These are phyloP conservation scores for Tyria jacobaeae DNA, from an alignment of 2,888 invertebrate species.

Conservation along the genomic window DNA sequence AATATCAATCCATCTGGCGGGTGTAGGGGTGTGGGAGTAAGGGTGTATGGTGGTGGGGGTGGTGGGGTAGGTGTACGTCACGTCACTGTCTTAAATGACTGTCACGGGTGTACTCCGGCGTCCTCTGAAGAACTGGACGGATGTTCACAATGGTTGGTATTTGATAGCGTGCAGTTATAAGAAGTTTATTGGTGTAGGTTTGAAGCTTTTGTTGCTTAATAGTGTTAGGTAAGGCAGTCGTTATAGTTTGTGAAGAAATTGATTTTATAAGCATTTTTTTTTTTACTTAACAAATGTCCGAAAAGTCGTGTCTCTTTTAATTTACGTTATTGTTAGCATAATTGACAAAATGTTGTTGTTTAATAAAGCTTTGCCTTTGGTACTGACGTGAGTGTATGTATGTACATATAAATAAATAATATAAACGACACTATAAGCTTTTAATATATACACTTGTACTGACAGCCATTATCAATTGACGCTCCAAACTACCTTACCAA, in stretches of 20 bases:
- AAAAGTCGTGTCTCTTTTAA: no score
- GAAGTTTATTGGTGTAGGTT: conserved; percentile 39
- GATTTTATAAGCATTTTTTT: no score
- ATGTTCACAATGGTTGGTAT: conserved; percentile 68
- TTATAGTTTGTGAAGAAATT: no score
- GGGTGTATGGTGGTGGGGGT: conserved; percentile 24
- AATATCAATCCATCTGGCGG: conserved; percentile 86
- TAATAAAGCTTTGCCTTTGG: no score
- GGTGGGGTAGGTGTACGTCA: conserved; percentile 61
- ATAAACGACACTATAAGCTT: no score
- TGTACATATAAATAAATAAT: no score
- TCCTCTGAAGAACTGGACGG: conserved; percentile 80
- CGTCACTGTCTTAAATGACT: conserved; percentile 86
- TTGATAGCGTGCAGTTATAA: conserved; percentile 67
- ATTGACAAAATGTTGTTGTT: no score
- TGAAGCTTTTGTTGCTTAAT: neutral
- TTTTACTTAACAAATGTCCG: no score
- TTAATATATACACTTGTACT: no score
- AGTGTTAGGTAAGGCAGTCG: neutral
- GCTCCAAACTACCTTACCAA: neutral
- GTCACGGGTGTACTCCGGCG: conserved; percentile 82
- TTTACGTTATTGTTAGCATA: no score
- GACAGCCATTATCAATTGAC: no score
- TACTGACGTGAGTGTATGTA: no score
- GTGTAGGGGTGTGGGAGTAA: conserved; percentile 48